phyloP scores from a whole-genome alignment of 2,797 vertebrate species.

The Enteromius radiatus region DNA sequence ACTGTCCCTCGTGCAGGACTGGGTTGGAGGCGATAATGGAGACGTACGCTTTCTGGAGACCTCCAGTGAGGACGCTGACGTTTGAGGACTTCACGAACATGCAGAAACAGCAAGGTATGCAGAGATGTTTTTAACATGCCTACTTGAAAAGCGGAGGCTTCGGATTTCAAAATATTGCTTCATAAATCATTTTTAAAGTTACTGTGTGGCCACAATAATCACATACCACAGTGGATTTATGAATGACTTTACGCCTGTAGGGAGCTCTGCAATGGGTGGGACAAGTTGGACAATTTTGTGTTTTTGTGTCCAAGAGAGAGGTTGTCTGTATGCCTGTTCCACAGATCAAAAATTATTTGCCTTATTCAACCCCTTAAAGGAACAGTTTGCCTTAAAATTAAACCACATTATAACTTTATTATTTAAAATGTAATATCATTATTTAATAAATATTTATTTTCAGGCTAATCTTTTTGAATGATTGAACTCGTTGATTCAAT shows the following conservation, averaged over 20 bases:
- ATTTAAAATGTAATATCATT: no score
- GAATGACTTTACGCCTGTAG: slow-evolving; percentile 10
- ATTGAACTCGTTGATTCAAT: not conserved
- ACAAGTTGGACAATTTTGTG: slow-evolving; percentile 1
- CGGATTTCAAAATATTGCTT: slow-evolving; percentile 22
- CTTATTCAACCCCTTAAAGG: not conserved
- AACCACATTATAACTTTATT: not conserved
- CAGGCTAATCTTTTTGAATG: not conserved
- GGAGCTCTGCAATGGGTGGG: slow-evolving; percentile 37
- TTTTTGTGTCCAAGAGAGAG: slow-evolving; percentile 21
- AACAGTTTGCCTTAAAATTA: not conserved
- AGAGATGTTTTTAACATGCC: slow-evolving; percentile 42
- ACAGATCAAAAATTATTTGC: not conserved
- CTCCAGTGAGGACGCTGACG: slow-evolving; percentile 95
- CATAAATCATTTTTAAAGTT: slow-evolving; percentile 18
- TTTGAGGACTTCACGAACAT: slow-evolving; percentile 99
- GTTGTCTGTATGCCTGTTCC: not conserved
- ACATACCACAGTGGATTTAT: slow-evolving; percentile 27
- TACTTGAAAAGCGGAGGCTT: slow-evolving; percentile 6
- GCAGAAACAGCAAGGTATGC: slow-evolving; percentile 98
- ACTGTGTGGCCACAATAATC: slow-evolving; percentile 34
- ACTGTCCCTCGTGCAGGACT: slow-evolving; percentile 77
- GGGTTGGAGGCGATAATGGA: slow-evolving; percentile 99
- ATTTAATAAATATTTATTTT: not conserved
- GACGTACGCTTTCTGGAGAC: slow-evolving; percentile 99